Conservation (phyloP, 2,888 invertebrate species). For the Acronicta psi region DNA sequence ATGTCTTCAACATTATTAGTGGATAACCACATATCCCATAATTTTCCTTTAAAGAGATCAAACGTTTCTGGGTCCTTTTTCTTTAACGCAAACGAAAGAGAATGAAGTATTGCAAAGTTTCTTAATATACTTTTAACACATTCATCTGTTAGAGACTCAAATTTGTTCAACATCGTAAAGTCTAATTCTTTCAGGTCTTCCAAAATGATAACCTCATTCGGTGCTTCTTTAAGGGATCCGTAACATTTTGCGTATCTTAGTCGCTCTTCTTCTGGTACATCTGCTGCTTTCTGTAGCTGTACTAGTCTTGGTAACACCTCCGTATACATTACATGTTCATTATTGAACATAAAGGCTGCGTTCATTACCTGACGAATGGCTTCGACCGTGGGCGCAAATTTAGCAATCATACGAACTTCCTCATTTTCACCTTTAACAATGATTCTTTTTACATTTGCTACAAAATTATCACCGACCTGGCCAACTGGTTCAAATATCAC, state of each 20-base stretch:
- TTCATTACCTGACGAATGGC: conserved; percentile 46
- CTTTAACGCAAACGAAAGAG: conserved; percentile 69
- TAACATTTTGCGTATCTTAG: conserved; percentile 65
- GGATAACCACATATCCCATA: conserved; percentile 48
- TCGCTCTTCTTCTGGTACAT: conserved; percentile 59
- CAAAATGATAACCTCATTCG: conserved; percentile 65
- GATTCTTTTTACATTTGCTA: conserved; percentile 59
- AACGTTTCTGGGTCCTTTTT: conserved; percentile 62
- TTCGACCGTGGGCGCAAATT: conserved; percentile 63
- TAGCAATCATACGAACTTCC: conserved; percentile 60
- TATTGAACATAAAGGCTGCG: conserved; percentile 54
- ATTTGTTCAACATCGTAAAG: conserved; percentile 65
- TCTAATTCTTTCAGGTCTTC: conserved; percentile 67
- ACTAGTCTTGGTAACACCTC: conserved; percentile 63
- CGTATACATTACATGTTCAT: conserved; percentile 66
- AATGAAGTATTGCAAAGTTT: conserved; percentile 68
- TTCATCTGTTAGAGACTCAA: conserved; percentile 58
- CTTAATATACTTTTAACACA: conserved; percentile 63
- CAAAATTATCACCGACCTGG: conserved; percentile 64
- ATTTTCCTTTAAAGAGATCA: conserved; percentile 36
- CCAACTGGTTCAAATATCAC: conserved; percentile 61
- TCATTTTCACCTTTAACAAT: conserved; percentile 55
- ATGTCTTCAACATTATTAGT: conserved; percentile 6
- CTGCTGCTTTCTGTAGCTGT: conserved; percentile 62
- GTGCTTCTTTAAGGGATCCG: conserved; percentile 58